These are phyloP conservation scores for Euproctis similis DNA, from an alignment of 2,888 invertebrate genomes.

Conservation along the genomic window DNA sequence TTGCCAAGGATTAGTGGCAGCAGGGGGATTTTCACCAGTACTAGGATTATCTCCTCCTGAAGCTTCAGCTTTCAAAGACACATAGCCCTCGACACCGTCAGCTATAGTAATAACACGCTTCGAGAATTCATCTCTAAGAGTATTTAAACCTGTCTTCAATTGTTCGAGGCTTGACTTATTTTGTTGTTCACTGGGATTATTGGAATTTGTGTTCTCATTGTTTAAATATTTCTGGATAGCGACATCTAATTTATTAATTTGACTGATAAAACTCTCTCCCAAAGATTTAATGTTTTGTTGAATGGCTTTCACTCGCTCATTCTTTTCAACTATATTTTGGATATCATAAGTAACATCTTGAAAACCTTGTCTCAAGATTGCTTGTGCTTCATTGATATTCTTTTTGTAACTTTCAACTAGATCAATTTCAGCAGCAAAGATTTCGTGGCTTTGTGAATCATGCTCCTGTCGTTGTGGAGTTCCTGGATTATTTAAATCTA, in stretches of 20 bases:
- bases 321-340: slow-evolving; percentile 35
- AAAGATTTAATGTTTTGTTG: slow-evolving; percentile 42
- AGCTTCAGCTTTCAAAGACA: slow-evolving; percentile 33
- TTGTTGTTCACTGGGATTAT: slow-evolving; percentile 15
- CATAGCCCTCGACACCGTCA: slow-evolving; percentile 41
- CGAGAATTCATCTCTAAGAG: slow-evolving; percentile 45
- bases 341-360: slow-evolving; percentile 43
- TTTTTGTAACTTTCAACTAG: slow-evolving; percentile 37
- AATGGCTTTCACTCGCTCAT: slow-evolving; percentile 38
- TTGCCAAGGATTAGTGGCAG: slow-evolving; percentile 1
- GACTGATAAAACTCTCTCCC: slow-evolving; percentile 36
- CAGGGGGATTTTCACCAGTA: slow-evolving; percentile 12
- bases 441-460: slow-evolving; percentile 57
- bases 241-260: slow-evolving; percentile 46
- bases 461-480: slow-evolving; percentile 60
- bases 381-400: slow-evolving; percentile 39
- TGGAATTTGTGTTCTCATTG: slow-evolving; percentile 18
- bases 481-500: slow-evolving; percentile 55
- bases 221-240: slow-evolving; percentile 38
- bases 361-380: slow-evolving; percentile 34
- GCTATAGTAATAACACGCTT: slow-evolving; percentile 40
- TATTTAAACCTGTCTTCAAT: slow-evolving; percentile 30
- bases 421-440: slow-evolving; percentile 34
- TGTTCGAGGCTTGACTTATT: slow-evolving; percentile 26
- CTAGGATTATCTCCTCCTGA: background rate